phyloP scores from a whole-genome alignment of 2,113 vertebrate species.

The Forbesichthys agassizii region DNA sequence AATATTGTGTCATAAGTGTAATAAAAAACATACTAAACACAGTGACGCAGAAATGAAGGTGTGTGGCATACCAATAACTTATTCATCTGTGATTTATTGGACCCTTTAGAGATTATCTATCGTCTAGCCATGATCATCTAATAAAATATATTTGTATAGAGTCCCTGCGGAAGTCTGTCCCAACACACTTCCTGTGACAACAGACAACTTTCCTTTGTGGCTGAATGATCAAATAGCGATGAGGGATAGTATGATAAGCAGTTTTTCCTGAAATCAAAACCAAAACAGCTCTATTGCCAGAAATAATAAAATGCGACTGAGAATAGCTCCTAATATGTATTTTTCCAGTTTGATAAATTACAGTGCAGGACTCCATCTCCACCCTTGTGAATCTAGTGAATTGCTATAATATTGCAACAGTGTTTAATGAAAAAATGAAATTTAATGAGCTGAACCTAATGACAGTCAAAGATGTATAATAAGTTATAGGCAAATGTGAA shows the following conservation, averaged over 20 bases:
- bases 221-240: not conserved
- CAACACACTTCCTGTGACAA: no score
- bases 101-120: no score
- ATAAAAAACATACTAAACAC: no score
- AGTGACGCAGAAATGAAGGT: not conserved
- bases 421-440: conserved; percentile 31
- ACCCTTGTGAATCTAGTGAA: conserved; percentile 22
- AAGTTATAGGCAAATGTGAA: no score
- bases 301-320: not conserved
- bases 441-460: conserved; percentile 31
- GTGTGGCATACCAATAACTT: no score
- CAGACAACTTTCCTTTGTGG: not conserved
- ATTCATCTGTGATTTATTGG: no score
- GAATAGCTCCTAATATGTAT: not conserved
- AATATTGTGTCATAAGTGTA: no score
- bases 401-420: conserved; percentile 30
- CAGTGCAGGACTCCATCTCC: not conserved
- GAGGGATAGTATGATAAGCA: not conserved
- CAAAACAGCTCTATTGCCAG: not conserved
- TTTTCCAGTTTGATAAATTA: not conserved
- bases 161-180: no score
- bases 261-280: no score
- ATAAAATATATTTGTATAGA: no score
- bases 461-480: conserved; percentile 7
- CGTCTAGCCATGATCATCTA: no score